Percentiles rank a stretch among this genome's conserved stretches.
phyloP scores from a whole-genome alignment of 2,888 invertebrate genomes.

The Bellardia bayeri region DNA sequence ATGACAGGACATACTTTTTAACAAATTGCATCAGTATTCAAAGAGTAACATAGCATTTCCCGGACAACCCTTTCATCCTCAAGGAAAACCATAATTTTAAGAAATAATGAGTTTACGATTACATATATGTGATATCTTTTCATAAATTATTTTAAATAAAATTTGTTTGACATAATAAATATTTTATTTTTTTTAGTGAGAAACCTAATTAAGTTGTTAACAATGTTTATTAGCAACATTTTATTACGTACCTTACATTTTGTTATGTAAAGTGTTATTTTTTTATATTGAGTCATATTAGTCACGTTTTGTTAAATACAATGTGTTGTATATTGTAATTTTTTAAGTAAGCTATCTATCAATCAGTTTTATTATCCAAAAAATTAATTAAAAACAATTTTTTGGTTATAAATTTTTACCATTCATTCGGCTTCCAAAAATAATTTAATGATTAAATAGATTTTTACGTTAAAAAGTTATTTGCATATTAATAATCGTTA shows the following conservation, averaged over 20 bases:
- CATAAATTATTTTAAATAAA: background rate
- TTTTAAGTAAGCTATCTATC: constrained; percentile 2
- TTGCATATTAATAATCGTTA: too few species aligned
- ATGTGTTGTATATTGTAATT: background rate
- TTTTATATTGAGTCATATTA: background rate
- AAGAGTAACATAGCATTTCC: background rate
- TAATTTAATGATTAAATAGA: too few species aligned
- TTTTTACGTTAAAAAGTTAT: too few species aligned
- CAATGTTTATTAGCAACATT: background rate
- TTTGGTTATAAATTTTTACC: too few species aligned
- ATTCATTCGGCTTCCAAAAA: too few species aligned
- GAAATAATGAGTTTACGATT: background rate
- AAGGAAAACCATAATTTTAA: constrained; percentile 20
- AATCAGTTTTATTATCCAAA: background rate
- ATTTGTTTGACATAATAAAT: background rate
- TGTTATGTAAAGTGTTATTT: background rate
- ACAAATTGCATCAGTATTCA: constrained; percentile 25
- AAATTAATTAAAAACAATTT: background rate
- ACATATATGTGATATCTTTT: background rate
- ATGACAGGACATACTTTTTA: background rate
- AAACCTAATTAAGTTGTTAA: background rate
- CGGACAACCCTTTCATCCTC: constrained; percentile 22
- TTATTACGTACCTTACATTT: background rate
- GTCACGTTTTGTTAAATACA: background rate
- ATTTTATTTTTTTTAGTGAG: background rate